Evolutionary conservation across 2,797 vertebrate genomes (phyloP).

Genomic region (Pogoniulus pusillus): DNA sequence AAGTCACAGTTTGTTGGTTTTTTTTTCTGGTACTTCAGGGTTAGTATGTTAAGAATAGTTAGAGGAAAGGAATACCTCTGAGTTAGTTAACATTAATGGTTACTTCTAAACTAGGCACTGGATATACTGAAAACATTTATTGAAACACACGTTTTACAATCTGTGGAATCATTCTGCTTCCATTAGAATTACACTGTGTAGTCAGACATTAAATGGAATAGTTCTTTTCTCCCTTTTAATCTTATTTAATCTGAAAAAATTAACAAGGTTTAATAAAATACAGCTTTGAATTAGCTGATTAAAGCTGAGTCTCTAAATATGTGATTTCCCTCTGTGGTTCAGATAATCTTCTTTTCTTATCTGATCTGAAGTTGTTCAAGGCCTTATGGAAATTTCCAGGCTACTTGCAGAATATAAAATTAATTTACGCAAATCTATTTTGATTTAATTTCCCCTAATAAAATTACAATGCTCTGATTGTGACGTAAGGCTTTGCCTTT

Average conservation of each 20-base stretch:
- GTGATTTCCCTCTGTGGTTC: slow-evolving; percentile 22
- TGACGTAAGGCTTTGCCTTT: not conserved
- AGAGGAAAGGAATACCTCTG: not conserved
- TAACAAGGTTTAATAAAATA: slow-evolving; percentile 16
- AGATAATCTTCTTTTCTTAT: slow-evolving; percentile 41
- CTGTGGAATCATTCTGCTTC: not conserved
- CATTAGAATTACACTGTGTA: not conserved
- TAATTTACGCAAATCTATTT: slow-evolving; percentile 13
- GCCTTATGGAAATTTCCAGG: not conserved
- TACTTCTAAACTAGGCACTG: not conserved
- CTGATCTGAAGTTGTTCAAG: not conserved
- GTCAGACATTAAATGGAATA: not conserved
- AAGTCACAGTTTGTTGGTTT: not conserved
- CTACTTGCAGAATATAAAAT: slow-evolving; percentile 10
- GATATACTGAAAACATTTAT: not conserved
- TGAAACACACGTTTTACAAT: not conserved
- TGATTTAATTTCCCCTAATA: not conserved
- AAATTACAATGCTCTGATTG: not conserved
- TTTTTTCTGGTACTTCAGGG: not conserved
- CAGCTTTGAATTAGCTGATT: slow-evolving; percentile 35
- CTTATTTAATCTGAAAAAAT: slow-evolving; percentile 9
- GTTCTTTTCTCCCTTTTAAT: not conserved
- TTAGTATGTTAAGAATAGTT: not conserved
- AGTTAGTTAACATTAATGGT: too few species aligned
- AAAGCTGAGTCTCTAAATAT: slow-evolving; percentile 28